These are phyloP conservation scores for Timema cristinae DNA, from an alignment of 2,888 invertebrate genomes.

Conservation along the genomic window DNA sequence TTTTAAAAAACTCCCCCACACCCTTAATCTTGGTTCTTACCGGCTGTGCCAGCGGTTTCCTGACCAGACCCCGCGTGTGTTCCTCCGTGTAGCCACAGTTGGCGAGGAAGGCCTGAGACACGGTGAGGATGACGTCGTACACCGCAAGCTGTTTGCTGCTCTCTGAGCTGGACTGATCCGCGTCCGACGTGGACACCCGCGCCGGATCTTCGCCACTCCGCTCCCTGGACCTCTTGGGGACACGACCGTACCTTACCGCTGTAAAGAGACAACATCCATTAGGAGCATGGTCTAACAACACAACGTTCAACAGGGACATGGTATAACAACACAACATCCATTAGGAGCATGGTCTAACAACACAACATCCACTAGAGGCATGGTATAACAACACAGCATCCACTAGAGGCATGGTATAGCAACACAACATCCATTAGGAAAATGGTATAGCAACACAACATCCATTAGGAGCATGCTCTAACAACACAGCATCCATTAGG, in stretches of 20 bases:
- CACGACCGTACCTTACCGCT: slow-evolving; percentile 96
- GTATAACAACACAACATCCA: too few species aligned
- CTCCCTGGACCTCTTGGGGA: slow-evolving; percentile 89
- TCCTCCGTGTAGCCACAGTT: slow-evolving; percentile 89
- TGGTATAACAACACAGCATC: too few species aligned
- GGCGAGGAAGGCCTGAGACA: slow-evolving; percentile 79
- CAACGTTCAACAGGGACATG: too few species aligned
- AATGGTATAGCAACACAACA: too few species aligned
- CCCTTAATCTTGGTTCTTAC: slow-evolving; percentile 1
- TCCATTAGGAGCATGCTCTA: too few species aligned
- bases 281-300: too few species aligned
- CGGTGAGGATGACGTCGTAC: slow-evolving; percentile 74
- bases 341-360: too few species aligned
- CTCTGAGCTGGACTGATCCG: slow-evolving; percentile 52
- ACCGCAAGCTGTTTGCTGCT: slow-evolving; percentile 59
- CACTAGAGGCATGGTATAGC: too few species aligned
- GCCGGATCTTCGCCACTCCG: slow-evolving; percentile 45
- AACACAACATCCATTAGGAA: too few species aligned
- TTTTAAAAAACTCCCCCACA: too few species aligned
- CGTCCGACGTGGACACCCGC: slow-evolving; percentile 40
- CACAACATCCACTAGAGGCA: too few species aligned
- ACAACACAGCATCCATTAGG: too few species aligned
- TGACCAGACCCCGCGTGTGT: slow-evolving; percentile 63
- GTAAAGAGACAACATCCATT: slow-evolving; percentile 39
- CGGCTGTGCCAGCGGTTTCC: slow-evolving; percentile 56